These are phyloP conservation scores for Podarcis siculus DNA, from an alignment of 2,797 vertebrate genomes.

Conservation along the genomic window DNA sequence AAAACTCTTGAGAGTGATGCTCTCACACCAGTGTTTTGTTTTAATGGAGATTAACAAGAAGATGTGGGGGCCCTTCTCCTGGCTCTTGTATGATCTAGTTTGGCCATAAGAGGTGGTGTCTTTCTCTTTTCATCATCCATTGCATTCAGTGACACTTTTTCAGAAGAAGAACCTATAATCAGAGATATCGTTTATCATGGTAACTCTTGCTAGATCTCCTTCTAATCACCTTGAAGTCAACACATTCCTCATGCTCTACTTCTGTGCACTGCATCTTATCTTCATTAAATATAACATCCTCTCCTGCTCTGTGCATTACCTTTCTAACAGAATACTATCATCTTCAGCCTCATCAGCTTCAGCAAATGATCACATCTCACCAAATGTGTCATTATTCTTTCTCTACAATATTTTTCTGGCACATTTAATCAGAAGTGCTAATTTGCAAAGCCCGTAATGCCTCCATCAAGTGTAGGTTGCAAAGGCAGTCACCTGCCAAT, in stretches of 20 bases:
- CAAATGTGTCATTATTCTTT: constrained; percentile 56
- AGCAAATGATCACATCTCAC: constrained; percentile 63
- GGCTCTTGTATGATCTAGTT: neutral
- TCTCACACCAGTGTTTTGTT: neutral
- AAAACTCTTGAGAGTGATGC: neutral
- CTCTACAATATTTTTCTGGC: constrained; percentile 58
- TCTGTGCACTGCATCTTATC: constrained; percentile 22
- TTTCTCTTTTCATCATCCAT: neutral
- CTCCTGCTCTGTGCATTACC: constrained; percentile 35
- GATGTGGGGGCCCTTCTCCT: neutral
- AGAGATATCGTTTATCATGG: neutral
- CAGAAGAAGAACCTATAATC: neutral
- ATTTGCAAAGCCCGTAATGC: constrained; percentile 55
- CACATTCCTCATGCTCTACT: constrained; percentile 11
- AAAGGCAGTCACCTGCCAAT: constrained; percentile 39
- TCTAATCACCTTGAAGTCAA: constrained; percentile 33
- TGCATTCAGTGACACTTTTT: neutral
- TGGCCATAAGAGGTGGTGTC: neutral
- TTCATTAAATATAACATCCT: constrained; percentile 46
- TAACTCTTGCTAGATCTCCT: constrained; percentile 33
- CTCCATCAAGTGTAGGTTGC: constrained; percentile 43
- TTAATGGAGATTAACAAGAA: neutral
- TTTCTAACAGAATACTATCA: constrained; percentile 34
- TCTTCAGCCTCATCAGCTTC: constrained; percentile 43
- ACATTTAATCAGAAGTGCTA: constrained; percentile 62